phyloP scores from a whole-genome alignment of 92 coral and sea anemone genomes.

The Isaurus tuberculatus region DNA sequence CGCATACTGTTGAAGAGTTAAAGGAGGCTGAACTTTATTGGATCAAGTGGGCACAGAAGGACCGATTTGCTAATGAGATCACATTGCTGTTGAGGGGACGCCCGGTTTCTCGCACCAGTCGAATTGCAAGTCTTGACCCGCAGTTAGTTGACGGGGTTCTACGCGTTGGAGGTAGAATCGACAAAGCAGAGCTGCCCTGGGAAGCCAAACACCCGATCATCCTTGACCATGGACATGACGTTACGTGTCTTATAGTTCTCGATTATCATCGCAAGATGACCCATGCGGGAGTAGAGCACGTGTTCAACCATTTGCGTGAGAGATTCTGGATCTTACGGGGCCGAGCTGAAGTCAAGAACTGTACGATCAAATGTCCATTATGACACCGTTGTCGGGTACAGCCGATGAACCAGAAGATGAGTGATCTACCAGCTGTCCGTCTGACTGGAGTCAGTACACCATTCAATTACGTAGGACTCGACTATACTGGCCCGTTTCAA shows the following conservation, averaged over 20 bases:
- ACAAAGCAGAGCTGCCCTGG: not conserved
- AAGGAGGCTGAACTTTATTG: not conserved
- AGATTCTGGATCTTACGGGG: too few relatives aligned
- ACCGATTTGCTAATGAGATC: not conserved
- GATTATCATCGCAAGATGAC: not conserved
- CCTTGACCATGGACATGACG: not conserved
- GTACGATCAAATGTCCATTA: too few relatives aligned
- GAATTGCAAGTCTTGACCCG: not conserved
- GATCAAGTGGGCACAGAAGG: conserved; percentile 21
- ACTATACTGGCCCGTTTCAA: too few relatives aligned
- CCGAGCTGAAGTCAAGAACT: too few relatives aligned
- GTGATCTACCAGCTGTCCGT: too few relatives aligned
- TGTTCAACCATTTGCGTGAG: too few relatives aligned
- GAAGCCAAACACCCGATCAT: not conserved
- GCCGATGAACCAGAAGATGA: too few relatives aligned
- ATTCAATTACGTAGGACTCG: too few relatives aligned
- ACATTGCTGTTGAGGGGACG: not conserved
- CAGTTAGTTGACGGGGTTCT: not conserved
- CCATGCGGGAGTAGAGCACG: not conserved
- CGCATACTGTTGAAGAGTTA: not conserved
- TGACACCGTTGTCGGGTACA: too few relatives aligned
- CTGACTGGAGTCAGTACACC: too few relatives aligned
- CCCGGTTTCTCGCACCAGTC: not conserved
- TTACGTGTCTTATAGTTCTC: not conserved
- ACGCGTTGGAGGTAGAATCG: not conserved